Base-by-base conservation (phyloP, 2,797 vertebrate species). In the Acomys russatus region DNA sequence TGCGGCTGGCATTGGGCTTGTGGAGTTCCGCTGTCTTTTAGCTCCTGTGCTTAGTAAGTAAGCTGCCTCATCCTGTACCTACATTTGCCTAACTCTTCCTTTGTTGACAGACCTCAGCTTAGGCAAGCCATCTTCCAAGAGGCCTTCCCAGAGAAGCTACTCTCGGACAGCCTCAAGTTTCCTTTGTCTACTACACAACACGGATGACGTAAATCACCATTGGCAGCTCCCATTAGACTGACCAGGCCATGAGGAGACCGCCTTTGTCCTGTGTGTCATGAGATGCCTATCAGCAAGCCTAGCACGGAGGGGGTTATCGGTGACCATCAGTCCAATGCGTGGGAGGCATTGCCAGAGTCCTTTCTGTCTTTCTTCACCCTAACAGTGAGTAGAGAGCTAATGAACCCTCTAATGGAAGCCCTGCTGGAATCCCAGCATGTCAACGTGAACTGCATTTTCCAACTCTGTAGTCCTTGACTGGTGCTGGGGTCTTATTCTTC, bases 351-450 rank as follows among this genome's bases (percentile, higher is more conserved):
- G 64, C 84, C 83, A 84, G 79, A 49, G 44, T 66, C 59, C 63
- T 64, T 33, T 83, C 71, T 61, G 25, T 64, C 64, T 91, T 84
- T 59, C 38, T 63, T 79, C 68, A 63, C 83, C 90, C 96, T 82
- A 84, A 88, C 73, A 92, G 59, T 84, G 77, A 91, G 64, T 3
- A 33, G 61, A 96, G 70, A 38, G 33, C n/a, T 90, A 91, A 87
- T 80, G 83, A 96, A 88, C 93, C 93, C 92, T 68, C 95, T 80
- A 88, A 96, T 22, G 61, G 68, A 38, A 91, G 79, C 61, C 77
- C 70, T 66, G 38, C 83, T 89, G 95, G 92, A 66, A 3, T 80
- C 51, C 66, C 44, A 91, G 95, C 96, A 95, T 94, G 83, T 82
- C 94, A 73, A 56, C 28, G 76, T 9, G 93, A 77, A 95, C 80